Evolutionary conservation across 1,140 invertebrate species (phyloP).

Genomic region (Drosophila mayri): DNA sequence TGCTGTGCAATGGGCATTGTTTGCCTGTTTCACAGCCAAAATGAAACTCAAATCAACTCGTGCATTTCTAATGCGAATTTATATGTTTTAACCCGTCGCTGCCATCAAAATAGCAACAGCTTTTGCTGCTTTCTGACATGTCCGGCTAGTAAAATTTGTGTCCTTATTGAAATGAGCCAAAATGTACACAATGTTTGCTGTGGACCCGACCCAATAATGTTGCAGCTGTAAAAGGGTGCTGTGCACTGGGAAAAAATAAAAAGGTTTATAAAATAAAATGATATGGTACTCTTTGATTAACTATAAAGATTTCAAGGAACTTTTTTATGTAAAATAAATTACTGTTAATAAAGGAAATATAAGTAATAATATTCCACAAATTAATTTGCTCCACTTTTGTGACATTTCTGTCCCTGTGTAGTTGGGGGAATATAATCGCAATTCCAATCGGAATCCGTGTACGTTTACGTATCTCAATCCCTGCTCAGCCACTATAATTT

Average conservation of each 20-base stretch:
- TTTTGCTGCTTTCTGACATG: slow-evolving; percentile 54
- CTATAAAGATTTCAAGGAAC: too few relatives aligned
- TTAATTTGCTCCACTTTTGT: not conserved
- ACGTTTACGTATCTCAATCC: slow-evolving; percentile 59
- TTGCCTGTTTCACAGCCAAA: slow-evolving; percentile 74
- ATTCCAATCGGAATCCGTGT: slow-evolving; percentile 46
- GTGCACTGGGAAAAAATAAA: too few relatives aligned
- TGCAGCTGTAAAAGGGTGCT: slow-evolving; percentile 26
- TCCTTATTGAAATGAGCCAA: slow-evolving; percentile 80
- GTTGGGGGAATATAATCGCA: slow-evolving; percentile 32
- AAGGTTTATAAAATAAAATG: too few relatives aligned
- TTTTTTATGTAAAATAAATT: not conserved
- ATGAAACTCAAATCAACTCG: slow-evolving; percentile 83
- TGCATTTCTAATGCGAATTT: slow-evolving; percentile 84
- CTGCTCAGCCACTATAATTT: slow-evolving; percentile 57
- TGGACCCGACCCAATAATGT: slow-evolving; percentile 42
- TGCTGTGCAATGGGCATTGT: slow-evolving; percentile 70
- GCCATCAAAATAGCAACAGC: slow-evolving; percentile 39
- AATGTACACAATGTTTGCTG: slow-evolving; percentile 72
- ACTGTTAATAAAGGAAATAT: not conserved
- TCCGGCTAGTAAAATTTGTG: slow-evolving; percentile 72
- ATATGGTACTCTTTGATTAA: too few relatives aligned
- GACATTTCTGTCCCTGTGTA: slow-evolving; percentile 9
- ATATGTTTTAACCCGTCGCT: slow-evolving; percentile 66
- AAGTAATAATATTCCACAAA: not conserved